Evolutionary conservation across 2,113 vertebrate species (phyloP).

Genomic region (Microtus ochrogaster): DNA sequence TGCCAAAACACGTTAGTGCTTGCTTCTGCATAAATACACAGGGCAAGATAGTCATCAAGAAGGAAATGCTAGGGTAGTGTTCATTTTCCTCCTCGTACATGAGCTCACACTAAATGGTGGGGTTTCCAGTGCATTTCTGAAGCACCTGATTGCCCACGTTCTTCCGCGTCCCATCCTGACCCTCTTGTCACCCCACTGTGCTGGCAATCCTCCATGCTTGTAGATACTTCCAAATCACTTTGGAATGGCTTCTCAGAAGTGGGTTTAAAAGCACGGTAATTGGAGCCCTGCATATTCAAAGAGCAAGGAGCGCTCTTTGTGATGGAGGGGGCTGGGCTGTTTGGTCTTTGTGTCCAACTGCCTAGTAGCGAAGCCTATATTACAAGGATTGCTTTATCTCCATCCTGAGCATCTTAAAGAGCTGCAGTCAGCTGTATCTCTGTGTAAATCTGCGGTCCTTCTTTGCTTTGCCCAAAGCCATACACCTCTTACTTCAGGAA

Average conservation of each 20-base stretch:
- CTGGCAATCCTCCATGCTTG: background rate
- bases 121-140: conserved; percentile 28
- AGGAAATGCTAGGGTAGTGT: conserved; percentile 70
- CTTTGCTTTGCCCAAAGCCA: conserved; percentile 56
- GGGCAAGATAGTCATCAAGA: conserved; percentile 77
- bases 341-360: background rate
- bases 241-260: background rate
- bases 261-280: background rate
- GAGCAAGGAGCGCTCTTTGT: background rate
- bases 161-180: background rate
- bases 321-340: background rate
- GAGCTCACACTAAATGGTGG: conserved; percentile 46
- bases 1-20: conserved; percentile 73
- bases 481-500: conserved; percentile 6
- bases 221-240: conserved; percentile 13
- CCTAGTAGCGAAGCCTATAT: conserved; percentile 13
- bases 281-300: background rate
- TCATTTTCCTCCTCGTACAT: conserved; percentile 63
- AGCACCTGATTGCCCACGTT: background rate
- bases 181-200: background rate
- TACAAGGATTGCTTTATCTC: background rate
- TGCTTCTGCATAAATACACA: conserved; percentile 77
- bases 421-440: background rate
- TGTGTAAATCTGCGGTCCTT: conserved; percentile 58
- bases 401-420: conserved; percentile 43